Percentiles rank a stretch among this genome's conserved stretches.
Evolutionary conservation across 2,888 invertebrate genomes (phyloP).

Genomic region (Hydrotaea cyrtoneurina): DNA sequence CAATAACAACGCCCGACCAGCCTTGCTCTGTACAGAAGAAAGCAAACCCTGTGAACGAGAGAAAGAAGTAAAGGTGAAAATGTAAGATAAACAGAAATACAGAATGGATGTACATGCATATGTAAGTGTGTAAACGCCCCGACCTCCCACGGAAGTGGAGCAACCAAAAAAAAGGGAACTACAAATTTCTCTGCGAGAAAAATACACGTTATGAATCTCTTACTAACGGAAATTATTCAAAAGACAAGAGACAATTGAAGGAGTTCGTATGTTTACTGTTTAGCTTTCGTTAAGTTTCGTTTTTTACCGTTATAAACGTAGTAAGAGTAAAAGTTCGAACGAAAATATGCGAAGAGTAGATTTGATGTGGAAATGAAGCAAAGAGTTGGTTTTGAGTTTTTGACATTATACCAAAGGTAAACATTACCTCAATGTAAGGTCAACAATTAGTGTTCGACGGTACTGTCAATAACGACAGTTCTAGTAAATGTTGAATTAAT

Average conservation of each 20-base stretch:
- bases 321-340: too few species aligned
- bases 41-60: background rate
- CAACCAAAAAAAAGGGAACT: background rate
- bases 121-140: background rate
- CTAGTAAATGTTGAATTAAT: too few species aligned
- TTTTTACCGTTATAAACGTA: background rate
- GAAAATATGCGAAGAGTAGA: background rate
- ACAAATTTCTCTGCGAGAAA: background rate
- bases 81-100: slow-evolving; percentile 18
- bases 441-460: too few species aligned
- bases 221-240: background rate
- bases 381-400: too few species aligned
- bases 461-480: too few species aligned
- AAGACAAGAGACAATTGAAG: background rate
- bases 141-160: background rate
- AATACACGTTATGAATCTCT: background rate
- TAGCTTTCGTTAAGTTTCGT: background rate
- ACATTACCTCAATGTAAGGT: too few species aligned
- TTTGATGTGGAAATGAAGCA: too few species aligned
- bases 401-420: too few species aligned
- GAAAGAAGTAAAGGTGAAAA: slow-evolving; percentile 7
- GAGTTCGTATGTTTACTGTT: background rate
- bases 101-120: background rate
- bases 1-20: background rate
- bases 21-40: background rate